Base-by-base conservation (phyloP, 2,113 vertebrate species). In the Coturnix japonica region DNA sequence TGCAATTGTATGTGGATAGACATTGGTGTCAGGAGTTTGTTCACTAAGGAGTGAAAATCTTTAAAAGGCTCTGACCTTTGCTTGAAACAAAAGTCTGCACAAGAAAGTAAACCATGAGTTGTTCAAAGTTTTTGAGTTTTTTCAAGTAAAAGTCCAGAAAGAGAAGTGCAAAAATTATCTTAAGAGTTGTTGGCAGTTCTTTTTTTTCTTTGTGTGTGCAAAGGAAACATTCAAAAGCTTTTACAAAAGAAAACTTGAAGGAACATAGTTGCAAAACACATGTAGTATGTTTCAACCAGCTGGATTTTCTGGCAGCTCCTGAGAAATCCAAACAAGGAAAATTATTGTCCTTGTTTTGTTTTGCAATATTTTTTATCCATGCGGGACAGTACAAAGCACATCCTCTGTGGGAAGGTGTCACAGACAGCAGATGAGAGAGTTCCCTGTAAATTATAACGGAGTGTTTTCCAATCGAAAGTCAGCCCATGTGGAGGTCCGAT, bases 301-400 rank as follows among this genome's bases (percentile, higher is more conserved):
- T 96, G 95, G 81, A 37, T 94, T 96, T 96, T 94, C 92, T 96
- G 94, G 92, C 95, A 95, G 87, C 85, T 85, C 60, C 53, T 41
- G 60, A 2, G 5, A 96, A 95, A 93, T 91, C 94, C 93, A 95
- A 94, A 95, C 84, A 93, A 92, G 96, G 95, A 92, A 91, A 92
- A 94, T 80, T 0, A 94, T 74, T 94, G 91, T 95, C 92, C 22
- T 76, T 43, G 89, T 87, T 73, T 85, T 76, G 72, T 89, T 94
- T 94, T 95, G 91, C 91, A 85, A 33, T 73, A 57, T 70, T 91
- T 46, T 81, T 93, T 44, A 74, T 66, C 81, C 57, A 7, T 63
- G 11, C 72, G 73, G 92, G 91, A 83, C 87, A 87, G 87, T 92
- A 81, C 92, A 94, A 93, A 96, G 92, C 79, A 92, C 89, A 91